Base-by-base conservation (phyloP, 2,113 vertebrate species). In the Glaucomys volans region DNA sequence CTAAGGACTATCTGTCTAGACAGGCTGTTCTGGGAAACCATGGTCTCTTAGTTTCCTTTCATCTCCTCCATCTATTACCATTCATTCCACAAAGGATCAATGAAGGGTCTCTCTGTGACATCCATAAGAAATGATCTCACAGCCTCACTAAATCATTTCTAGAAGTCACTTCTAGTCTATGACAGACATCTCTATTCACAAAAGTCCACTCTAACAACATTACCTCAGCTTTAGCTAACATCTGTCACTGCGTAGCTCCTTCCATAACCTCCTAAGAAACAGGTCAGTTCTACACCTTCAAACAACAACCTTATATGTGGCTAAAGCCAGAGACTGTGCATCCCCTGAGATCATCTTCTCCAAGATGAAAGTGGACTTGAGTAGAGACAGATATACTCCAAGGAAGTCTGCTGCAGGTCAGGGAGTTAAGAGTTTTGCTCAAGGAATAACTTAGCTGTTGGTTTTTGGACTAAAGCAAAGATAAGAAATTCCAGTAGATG, bases 361-460 rank as follows among this genome's bases (percentile, higher is more conserved):
- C 69, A 54, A 94, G 83, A 91, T 59, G 75, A 75, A 90, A 75
- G 69, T 62, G 35, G 22, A 59, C 37, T 4, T 67, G 18, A 64
- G 42, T 71, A 82, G 32, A 30, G 30, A 52, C 24, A 47, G 11
- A 35, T 47, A 35, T 82, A 30, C 40, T 54, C 74, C 32, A 66
- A 44, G 69, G 16, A 71, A 57, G 32, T 42, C 76, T 40, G n/a
- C 69, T 72, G 8, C 44, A 35, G 26, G 17, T 82, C 50, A 87
- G 30, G 28, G 59, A 81, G 35, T 30, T 14, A 18, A 52, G n/a
- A 67, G 42, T 35, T 57, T 87, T 69, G 11, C 26, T 72, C 24
- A 83, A 66, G 82, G 62, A 80, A 81, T 71, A 77, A 90, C 50
- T 62, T 81, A 54, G 62, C n/a, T 67, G 8, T 95, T 94, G 28